Evolutionary conservation across 2,888 invertebrate species (phyloP), one percentile per base, ranked within the genome.

Genomic region (Hipparchia sbordonii): DNA sequence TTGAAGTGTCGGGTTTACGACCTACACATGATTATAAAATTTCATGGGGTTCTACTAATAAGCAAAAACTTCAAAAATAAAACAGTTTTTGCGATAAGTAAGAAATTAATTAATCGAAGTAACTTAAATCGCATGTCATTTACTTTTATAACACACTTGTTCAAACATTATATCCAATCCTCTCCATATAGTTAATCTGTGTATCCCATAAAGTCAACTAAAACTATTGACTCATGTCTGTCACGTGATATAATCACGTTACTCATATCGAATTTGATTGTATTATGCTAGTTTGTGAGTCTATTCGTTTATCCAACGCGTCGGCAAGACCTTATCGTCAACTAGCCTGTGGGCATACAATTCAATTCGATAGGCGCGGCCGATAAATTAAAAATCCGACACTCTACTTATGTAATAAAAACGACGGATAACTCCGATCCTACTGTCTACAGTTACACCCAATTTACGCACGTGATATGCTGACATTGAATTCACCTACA

Each of bases 401-500:
- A 62, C 39, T 59, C 60, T 63, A 67, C 65, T 71, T 71, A 56
- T 33, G 57, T 68, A 65, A 71, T 59, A 46, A 62, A 39, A 13
- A 23, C 13, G 13, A 48, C 10, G 10, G 6, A 57, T n/a, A 56
- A 33, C 56, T 70, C 54, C 33, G 59, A 56, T 70, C 4, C 23
- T 23, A 23, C 23, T 23, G 23, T 23, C 39, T 39, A 39, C 69
- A 57, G 39, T 48, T 67, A 60, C 57, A 63, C 46, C 39, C 12
- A 59, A 73, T 48, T 74, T 65, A 67, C 57, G 33, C 67, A 67
- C 70, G 67, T 74, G 66, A 73, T 68, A 70, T 39, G 23, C 51
- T 77, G 77, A 71, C 75, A 76, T 77, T 77, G 76, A 74, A 72
- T 71, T 73, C 74, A 78, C 72, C 72, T 74, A 74, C 70, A 54